phyloP scores from a whole-genome alignment of 2,888 invertebrate species.

The Odontocerum albicorne region DNA sequence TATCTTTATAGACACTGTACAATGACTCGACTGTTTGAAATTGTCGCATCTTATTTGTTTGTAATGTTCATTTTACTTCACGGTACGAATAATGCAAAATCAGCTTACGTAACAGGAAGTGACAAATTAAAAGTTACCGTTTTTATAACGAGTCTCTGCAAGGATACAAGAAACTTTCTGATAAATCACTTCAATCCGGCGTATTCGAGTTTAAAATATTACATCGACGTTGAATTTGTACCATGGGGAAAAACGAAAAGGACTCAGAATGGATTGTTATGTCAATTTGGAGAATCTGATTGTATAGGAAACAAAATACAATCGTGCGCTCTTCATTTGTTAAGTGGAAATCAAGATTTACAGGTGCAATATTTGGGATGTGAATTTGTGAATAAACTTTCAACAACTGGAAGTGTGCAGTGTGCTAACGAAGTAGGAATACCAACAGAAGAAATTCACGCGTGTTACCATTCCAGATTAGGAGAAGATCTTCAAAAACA shows the following conservation, averaged over 20 bases:
- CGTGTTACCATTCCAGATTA: conserved; percentile 27
- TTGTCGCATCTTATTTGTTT: too few relatives aligned
- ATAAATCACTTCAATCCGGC: conserved; percentile 42
- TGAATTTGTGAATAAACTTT: conserved; percentile 43
- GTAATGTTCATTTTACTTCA: too few relatives aligned
- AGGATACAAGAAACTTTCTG: conserved; percentile 46
- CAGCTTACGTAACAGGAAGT: too few relatives aligned
- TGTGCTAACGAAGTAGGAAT: conserved; percentile 46
- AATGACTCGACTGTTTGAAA: too few relatives aligned
- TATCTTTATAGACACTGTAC: too few relatives aligned
- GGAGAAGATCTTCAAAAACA: conserved; percentile 44
- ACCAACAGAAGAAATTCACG: conserved; percentile 38
- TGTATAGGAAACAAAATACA: conserved; percentile 53
- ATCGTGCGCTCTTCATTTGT: conserved; percentile 46
- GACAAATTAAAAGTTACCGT: conserved; percentile 27
- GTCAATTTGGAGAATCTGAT: conserved; percentile 45
- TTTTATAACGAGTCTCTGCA: conserved; percentile 47
- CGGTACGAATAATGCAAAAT: too few relatives aligned
- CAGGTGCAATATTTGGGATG: conserved; percentile 47
- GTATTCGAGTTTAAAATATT: conserved; percentile 44
- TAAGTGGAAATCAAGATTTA: conserved; percentile 15
- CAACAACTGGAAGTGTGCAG: conserved; percentile 43
- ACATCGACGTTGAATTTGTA: conserved; percentile 48
- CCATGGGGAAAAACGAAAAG: conserved; percentile 51
- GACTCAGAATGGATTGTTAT: conserved; percentile 40